Evolutionary conservation across 2,888 invertebrate genomes (phyloP), one percentile per base, ranked within the genome.

Genomic region (Xanthia icteritia): DNA sequence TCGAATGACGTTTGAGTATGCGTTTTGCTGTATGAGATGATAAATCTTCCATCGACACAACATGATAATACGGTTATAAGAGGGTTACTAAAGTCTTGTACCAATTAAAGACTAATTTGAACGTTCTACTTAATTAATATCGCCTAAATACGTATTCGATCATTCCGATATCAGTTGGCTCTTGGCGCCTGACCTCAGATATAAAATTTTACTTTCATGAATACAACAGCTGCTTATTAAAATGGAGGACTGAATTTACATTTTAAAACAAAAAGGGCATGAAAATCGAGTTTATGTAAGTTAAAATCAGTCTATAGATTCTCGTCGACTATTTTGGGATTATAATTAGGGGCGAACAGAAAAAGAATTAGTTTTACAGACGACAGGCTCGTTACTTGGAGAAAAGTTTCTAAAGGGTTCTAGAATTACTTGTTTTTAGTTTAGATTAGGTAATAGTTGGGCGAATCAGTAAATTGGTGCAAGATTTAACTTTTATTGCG

Each of bases 331-430:
- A 54, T 69, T 83, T 83, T 48, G n/a, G 48, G 23, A 69, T 45
- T 27, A 81, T 77, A 81, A 73, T 78, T 69, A 78, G 23, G 11
- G 42, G 3, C 15, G n/a, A 58, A 83, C 20, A 51, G 20, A 83
- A 60, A 71, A 72, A 65, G 1, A 71, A 72, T 78, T 68, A 68
- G 36, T 77, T 61, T 31, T 27, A 65, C 58, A 64, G 71, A 63
- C 56, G 39, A 74, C 5, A 27, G n/a, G 15, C 42, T 77, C 63
- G 58, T 54, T 51, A 27, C 51, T 82, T 17, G 23, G 17, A 48
- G n/a, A 51, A 74, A 66, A 76, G 56, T 70, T 70, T 79, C 23
- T 42, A 67, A 77, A 63, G 15, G 60, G 51, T 23, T 70, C 61
- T 64, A 61, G 51, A 77, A 58, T 77, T 70, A 66, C 65, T 69